A percentile compares a stretch with the other conserved stretches of the same genome.
Evolutionary conservation across 1,140 invertebrate genomes (phyloP).

Genomic region (Hypothenemus hampei): DNA sequence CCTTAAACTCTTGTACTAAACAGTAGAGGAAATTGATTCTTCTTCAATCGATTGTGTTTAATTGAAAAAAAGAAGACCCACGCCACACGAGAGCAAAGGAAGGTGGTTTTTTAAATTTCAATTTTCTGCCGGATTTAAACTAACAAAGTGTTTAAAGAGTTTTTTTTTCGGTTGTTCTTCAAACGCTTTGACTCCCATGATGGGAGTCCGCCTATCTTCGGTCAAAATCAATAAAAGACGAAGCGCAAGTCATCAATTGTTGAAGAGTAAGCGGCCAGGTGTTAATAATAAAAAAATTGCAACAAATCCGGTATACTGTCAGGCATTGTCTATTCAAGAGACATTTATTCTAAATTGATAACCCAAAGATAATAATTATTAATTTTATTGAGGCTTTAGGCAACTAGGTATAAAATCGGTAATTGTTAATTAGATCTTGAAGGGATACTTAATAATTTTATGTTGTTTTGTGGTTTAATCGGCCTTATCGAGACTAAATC

Average conservation of each 20-base stretch:
- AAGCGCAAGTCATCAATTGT: conserved; percentile 8
- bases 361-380: too few relatives aligned
- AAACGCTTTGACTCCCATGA: not conserved
- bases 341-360: too few relatives aligned
- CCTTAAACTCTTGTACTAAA: conserved; percentile 1
- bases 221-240: conserved; percentile 10
- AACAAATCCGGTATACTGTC: too few relatives aligned
- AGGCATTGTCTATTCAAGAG: too few relatives aligned
- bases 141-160: conserved; percentile 27
- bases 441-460: too few relatives aligned
- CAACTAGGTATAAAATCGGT: too few relatives aligned
- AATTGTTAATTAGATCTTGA: too few relatives aligned
- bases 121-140: conserved; percentile 28
- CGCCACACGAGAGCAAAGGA: conserved; percentile 20
- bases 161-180: conserved; percentile 17
- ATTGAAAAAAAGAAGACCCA: conserved; percentile 24
- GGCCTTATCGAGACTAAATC: too few relatives aligned
- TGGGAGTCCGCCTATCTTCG: conserved; percentile 6
- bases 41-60: conserved; percentile 11
- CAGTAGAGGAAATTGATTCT: conserved; percentile 10
- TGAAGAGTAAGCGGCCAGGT: conserved; percentile 5
- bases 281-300: conserved; percentile 7
- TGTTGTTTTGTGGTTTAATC: too few relatives aligned
- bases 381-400: too few relatives aligned
- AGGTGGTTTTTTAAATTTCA: conserved; percentile 24